Base-by-base conservation (phyloP, 2,113 vertebrate species). In the Ciconia boyciana region DNA sequence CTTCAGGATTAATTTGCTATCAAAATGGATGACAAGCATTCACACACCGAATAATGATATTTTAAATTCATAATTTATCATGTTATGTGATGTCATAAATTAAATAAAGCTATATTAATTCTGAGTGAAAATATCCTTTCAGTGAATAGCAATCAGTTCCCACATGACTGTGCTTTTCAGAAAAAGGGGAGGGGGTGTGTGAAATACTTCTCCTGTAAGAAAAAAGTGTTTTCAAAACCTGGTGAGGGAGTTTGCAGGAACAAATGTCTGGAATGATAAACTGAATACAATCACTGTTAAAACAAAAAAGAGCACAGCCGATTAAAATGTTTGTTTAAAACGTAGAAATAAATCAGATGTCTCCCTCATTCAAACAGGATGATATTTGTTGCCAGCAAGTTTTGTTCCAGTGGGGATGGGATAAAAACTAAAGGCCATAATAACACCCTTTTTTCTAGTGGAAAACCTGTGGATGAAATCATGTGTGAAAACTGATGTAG, bases 41-140 rank as follows among this genome's bases (percentile, higher is more conserved):
- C 89, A 95, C 68, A 93, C 66, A 95, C 70, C 31, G 0, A 97
- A 97, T 95, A 98, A 97, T 70, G 49, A 97, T 94, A 69, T 91
- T 97, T 96, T 96, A 83, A 97, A 96, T 98, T 97, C 79, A 96
- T 95, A 95, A 97, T 97, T 97, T 95, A 97, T 97, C 87, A 83
- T 92, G 76, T 81, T 95, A 93, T 87, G 32, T 96, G 86, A 96
- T 97, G 93, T 96, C 87, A 97, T 94, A 93, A 96, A 97, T 97
- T 96, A 97, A 86, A 94, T 94, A 96, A 98, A 92, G 11, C 54
- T 76, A n/a, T 96, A 65, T 95, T 93, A 95, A 96, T 97, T 96
- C 93, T 80, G 85, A 95, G 55, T 65, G 69, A 86, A 86, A 90
- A 93, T 77, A 84, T 94, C 69, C 60, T 95, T 96, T 90, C 44